Conservation (phyloP, 2,888 invertebrate genomes). For the Andrena trimmerana region DNA sequence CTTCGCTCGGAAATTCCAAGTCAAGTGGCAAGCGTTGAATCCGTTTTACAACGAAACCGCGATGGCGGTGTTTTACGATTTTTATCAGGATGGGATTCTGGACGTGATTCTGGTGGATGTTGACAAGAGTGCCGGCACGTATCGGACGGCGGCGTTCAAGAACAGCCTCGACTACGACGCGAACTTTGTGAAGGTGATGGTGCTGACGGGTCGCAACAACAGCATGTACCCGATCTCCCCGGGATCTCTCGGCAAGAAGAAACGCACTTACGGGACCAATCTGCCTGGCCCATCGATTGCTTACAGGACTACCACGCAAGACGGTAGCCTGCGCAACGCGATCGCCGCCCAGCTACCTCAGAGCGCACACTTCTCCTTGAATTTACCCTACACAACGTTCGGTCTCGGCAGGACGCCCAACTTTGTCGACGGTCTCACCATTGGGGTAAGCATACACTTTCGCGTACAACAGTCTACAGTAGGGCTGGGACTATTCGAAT, state of each 20-base stretch:
- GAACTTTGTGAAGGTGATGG: conserved; percentile 98
- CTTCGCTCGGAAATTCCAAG: conserved; percentile 91
- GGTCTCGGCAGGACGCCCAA: conserved; percentile 99
- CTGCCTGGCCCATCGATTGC: conserved; percentile 95
- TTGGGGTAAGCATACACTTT: conserved; percentile 88
- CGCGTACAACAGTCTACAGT: not conserved
- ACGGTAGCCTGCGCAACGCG: conserved; percentile 92
- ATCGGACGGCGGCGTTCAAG: conserved; percentile 91
- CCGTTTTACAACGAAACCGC: conserved; percentile 91
- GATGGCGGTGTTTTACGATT: conserved; percentile 96
- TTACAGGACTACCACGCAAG: conserved; percentile 95
- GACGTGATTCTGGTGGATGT: conserved; percentile 93
- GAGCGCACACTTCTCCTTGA: conserved; percentile 96
- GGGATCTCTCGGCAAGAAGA: conserved; percentile 91
- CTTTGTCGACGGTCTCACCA: conserved; percentile 95
- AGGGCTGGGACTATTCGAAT: no score
- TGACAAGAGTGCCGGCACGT: conserved; percentile 81
- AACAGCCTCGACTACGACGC: conserved; percentile 97
- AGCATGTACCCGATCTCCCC: conserved; percentile 89
- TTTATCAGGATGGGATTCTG: conserved; percentile 97
- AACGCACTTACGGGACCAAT: conserved; percentile 94
- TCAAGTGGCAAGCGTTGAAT: conserved; percentile 91
- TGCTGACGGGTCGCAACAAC: conserved; percentile 93
- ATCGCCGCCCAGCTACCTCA: conserved; percentile 96
- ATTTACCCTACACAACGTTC: conserved; percentile 97